Evolutionary conservation across 1,140 invertebrate species (phyloP).

Genomic region (Palaemon carinicauda): DNA sequence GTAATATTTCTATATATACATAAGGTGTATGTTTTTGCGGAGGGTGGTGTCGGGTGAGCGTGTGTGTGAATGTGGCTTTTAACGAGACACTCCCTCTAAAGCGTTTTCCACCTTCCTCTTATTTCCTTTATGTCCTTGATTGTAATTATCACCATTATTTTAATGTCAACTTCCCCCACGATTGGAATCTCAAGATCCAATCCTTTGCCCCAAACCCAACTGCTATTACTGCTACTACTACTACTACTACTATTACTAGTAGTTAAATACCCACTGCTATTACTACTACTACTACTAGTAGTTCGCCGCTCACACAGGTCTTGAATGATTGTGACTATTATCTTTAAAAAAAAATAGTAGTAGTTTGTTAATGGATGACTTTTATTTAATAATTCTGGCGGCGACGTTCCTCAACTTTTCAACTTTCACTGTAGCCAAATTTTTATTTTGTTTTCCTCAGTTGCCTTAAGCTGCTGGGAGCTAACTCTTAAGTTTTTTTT

Average conservation of each 20-base stretch:
- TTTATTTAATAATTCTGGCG: neutral
- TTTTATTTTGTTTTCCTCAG: conserved; percentile 40
- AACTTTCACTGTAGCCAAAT: neutral
- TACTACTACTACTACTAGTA: conserved; percentile 12
- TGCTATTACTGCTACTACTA: neutral
- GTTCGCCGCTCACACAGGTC: conserved; percentile 11
- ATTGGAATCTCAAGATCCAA: neutral
- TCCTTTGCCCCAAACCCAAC: neutral
- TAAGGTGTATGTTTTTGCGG: neutral
- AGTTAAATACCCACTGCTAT: neutral
- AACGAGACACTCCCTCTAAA: too few relatives aligned
- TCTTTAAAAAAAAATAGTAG: neutral
- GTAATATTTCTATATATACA: neutral
- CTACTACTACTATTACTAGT: conserved; percentile 7
- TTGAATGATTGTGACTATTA: neutral
- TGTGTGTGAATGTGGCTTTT: conserved; percentile 31
- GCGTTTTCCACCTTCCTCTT: too few relatives aligned
- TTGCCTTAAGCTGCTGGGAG: conserved; percentile 53
- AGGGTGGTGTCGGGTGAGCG: conserved; percentile 5
- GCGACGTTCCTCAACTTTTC: conserved; percentile 21
- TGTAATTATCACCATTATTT: too few relatives aligned
- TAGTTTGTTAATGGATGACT: neutral
- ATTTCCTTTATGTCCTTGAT: too few relatives aligned
- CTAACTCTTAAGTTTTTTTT: neutral
- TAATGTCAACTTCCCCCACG: too few relatives aligned